Evolutionary conservation across 2,888 invertebrate genomes (phyloP).

Genomic region (Heliconius hortense): DNA sequence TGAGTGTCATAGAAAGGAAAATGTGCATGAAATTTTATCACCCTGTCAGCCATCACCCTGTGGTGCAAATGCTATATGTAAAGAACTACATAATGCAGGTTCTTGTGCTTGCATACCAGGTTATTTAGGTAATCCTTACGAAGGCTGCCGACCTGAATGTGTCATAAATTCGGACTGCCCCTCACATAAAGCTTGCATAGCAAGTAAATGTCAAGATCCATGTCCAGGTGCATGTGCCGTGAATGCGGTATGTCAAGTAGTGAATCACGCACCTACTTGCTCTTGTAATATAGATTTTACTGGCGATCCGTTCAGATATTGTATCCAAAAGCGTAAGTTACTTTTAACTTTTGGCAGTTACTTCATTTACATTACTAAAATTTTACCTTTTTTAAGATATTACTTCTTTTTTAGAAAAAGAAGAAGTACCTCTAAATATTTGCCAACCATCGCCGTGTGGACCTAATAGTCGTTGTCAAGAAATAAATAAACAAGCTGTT

Average conservation of each 20-base stretch:
- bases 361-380: background rate
- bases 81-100: conserved; percentile 82
- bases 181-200: conserved; percentile 84
- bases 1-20: conserved; percentile 77
- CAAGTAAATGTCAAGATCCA: conserved; percentile 86
- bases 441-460: conserved; percentile 89
- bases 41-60: conserved; percentile 85
- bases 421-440: conserved; percentile 70
- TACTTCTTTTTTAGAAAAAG: conserved; percentile 53
- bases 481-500: conserved; percentile 86
- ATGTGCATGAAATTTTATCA: conserved; percentile 69
- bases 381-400: background rate
- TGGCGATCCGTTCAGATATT: conserved; percentile 88
- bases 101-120: conserved; percentile 87
- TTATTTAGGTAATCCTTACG: conserved; percentile 87
- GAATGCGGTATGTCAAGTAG: conserved; percentile 88
- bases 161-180: conserved; percentile 85
- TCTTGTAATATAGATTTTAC: conserved; percentile 85
- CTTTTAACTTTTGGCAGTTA: conserved; percentile 22
- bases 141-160: conserved; percentile 88
- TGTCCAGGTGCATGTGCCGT: conserved; percentile 90
- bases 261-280: conserved; percentile 86
- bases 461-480: conserved; percentile 88
- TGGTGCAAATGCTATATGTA: conserved; percentile 84
- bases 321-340: conserved; percentile 81